Conservation (phyloP, 2,113 vertebrate genomes). For the Plectropomus leopardus region DNA sequence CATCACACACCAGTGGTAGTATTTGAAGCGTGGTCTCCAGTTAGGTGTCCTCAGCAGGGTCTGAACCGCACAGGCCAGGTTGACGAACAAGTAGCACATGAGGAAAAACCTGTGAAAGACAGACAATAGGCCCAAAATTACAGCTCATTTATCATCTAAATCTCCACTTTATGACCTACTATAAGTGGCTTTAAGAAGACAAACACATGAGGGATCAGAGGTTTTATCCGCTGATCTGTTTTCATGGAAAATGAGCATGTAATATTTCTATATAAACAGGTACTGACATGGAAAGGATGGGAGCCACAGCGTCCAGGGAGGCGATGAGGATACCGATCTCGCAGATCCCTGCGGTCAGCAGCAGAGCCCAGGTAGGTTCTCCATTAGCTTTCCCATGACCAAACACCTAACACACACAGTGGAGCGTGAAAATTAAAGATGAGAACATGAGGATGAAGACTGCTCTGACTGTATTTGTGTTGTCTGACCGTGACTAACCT, state of each 20-base stretch:
- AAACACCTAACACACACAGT: slow-evolving; percentile 86
- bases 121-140: not conserved
- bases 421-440: not conserved
- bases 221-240: slow-evolving; percentile 22
- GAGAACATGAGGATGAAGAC: not conserved
- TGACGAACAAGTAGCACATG: slow-evolving; percentile 99
- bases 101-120: slow-evolving; percentile 91
- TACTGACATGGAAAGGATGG: slow-evolving; percentile 96
- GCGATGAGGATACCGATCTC: slow-evolving; percentile 97
- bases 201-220: slow-evolving; percentile 23
- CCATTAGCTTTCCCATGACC: slow-evolving; percentile 96
- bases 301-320: slow-evolving; percentile 94
- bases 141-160: slow-evolving; percentile 9
- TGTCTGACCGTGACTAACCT: slow-evolving; percentile 80
- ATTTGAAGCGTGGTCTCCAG: slow-evolving; percentile 89
- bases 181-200: slow-evolving; percentile 14
- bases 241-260: slow-evolving; percentile 4
- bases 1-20: slow-evolving; percentile 83
- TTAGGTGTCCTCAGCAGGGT: slow-evolving; percentile 94
- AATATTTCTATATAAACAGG: not conserved
- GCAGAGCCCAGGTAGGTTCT: slow-evolving; percentile 96
- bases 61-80: slow-evolving; percentile 95
- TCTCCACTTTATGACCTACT: slow-evolving; percentile 22
- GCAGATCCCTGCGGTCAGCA: slow-evolving; percentile 93
- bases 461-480: not conserved